Conservation (phyloP, 2,888 invertebrate genomes). For the Petrolisthes manimaculis region DNA sequence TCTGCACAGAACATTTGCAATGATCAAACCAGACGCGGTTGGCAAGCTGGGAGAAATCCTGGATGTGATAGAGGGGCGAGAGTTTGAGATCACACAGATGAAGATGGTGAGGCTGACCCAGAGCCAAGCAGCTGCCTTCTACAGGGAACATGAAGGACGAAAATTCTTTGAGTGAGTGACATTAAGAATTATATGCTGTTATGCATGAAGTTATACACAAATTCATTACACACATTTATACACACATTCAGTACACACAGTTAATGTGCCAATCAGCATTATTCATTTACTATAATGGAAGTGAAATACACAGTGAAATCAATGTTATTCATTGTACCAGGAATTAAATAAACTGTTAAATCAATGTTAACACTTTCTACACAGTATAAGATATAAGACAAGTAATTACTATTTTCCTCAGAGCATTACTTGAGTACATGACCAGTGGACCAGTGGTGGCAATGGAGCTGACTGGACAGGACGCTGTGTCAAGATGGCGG, state of each 20-base stretch:
- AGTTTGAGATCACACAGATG: constrained; percentile 69
- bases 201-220: too few relatives aligned
- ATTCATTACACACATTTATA: too few relatives aligned
- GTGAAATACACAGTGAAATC: too few relatives aligned
- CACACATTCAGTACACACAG: too few relatives aligned
- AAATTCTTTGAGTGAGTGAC: constrained; percentile 71
- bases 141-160: constrained; percentile 75
- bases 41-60: constrained; percentile 82
- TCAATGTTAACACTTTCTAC: too few relatives aligned
- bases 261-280: too few relatives aligned
- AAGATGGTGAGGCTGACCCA: constrained; percentile 75
- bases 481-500: constrained; percentile 76
- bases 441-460: constrained; percentile 80
- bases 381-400: too few relatives aligned
- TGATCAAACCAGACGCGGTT: constrained; percentile 82
- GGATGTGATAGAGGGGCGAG: constrained; percentile 76
- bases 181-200: too few relatives aligned
- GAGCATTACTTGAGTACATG: constrained; percentile 74
- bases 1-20: constrained; percentile 75
- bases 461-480: constrained; percentile 81
- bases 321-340: too few relatives aligned
- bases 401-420: background rate
- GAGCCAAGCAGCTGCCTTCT: constrained; percentile 79
- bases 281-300: too few relatives aligned
- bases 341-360: too few relatives aligned